Base-by-base conservation (phyloP, 2,113 vertebrate genomes). In the Hylia prasina region DNA sequence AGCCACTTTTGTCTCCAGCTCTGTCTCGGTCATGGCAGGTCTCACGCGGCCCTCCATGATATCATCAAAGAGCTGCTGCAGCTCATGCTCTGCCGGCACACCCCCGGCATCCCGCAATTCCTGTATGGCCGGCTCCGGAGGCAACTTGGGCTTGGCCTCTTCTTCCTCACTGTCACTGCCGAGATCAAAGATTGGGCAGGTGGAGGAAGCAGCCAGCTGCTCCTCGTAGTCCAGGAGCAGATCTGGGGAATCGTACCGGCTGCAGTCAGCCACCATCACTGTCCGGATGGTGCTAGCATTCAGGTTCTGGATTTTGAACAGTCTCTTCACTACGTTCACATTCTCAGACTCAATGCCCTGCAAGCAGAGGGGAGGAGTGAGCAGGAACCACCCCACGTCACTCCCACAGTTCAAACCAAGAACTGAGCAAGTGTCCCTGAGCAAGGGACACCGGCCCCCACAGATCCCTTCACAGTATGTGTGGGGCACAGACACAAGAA, bases 251-350 rank as follows among this genome's bases (percentile, higher is more conserved):
- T 99, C 98, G 0, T 99, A 99, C 2, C 99, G 98, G 81, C 98
- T 98, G 91, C 99, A 99, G 98, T 99, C 99, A 1, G 99, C 99
- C 95, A 99, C 99, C 99, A 99, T 99, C 87, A 99, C 99, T 0
- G 99, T 99, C 75, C 99, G 99, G 93, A 99, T 98, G 40, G 99
- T 99, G 98, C 99, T 99, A 95, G 99, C 99, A 0, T 99, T 99
- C 82, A 99, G 95, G 97, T 99, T 99, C 97, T 99, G 99, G 96
- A 99, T 99, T 97, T 99, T 99, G 93, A 99, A 99, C n/a, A 99
- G 98, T 45, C 99, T 98, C 96, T 99, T 99, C 47, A 99, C 99
- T 40, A 99, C 99, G 0, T 99, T 99, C 75, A 99, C 98, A 0
- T 99, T 99, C 97, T 99, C 99, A 0, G 99, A 99, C 97, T 99